A percentile compares a stretch with the other conserved stretches of the same genome.
Conservation (phyloP, 2,797 vertebrate genomes). For the Cryptoblepharus egeriae region DNA sequence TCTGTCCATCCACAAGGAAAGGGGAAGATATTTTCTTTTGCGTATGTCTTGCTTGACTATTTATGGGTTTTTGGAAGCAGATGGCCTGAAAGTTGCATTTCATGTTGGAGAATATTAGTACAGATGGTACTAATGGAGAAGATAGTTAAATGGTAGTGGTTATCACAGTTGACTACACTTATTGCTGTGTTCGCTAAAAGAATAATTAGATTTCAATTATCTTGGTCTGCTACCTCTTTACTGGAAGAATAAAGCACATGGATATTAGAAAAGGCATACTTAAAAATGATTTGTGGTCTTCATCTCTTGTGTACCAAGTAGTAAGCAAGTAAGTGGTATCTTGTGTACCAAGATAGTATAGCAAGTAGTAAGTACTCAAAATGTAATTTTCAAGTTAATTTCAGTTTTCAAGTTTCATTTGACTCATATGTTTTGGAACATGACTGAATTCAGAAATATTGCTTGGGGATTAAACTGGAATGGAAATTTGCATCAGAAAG, state of each 20-base stretch:
- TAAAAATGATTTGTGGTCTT: not conserved
- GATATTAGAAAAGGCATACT: not conserved
- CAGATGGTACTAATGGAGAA: constrained; percentile 25
- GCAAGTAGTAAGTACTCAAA: not conserved
- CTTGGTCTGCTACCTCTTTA: not conserved
- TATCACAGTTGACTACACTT: constrained; percentile 20
- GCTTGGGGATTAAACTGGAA: not conserved
- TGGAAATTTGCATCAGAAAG: not conserved
- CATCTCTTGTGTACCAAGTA: not conserved
- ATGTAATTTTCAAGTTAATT: not conserved
- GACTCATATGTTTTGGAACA: not conserved
- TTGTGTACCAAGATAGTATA: too few species aligned
- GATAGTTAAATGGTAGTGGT: constrained; percentile 24
- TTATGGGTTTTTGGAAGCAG: constrained; percentile 4
- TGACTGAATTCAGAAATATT: not conserved
- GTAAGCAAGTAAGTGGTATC: too few species aligned
- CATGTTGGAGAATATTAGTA: not conserved
- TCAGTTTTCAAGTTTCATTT: not conserved
- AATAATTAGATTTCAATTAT: constrained; percentile 33
- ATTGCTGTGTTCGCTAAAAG: constrained; percentile 21
- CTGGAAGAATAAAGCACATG: constrained; percentile 15
- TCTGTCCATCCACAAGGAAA: not conserved
- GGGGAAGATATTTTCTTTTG: not conserved
- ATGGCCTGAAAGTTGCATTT: constrained; percentile 23
- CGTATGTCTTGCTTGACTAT: not conserved